Base-by-base conservation (phyloP, 2,888 invertebrate species). In the Meteorus cinctellus region DNA sequence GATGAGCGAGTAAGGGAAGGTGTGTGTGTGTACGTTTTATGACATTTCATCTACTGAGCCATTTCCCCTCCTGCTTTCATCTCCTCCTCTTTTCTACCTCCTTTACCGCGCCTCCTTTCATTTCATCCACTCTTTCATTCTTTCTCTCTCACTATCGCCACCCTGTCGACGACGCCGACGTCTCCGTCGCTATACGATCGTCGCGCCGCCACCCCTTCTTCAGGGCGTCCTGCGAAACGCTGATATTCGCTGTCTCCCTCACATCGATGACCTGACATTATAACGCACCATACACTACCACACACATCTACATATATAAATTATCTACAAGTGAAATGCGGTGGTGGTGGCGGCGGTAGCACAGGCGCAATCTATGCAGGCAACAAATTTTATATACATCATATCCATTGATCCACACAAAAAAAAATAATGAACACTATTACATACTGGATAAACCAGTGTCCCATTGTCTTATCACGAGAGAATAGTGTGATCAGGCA, bases 131-230 rank as follows among this genome's bases (percentile, higher is more conserved):
- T 78, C 60, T 63, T 75, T 51, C 55, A 67, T 29, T 65, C 70
- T 59, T 71, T 59, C 59, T 74, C 55, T n/a, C 63, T 41, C 67
- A 27, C 27, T 76, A 48, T 41, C 51, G 36, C 63, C 48, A 72
- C 75, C 29, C 75, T 65, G 66, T 78, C 72, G 78, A 74, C 78
- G 77, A 80, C 78, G 76, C 75, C 78, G 72, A 74, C 78, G 78
- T 78, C 80, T 79, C 77, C 80, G 80, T 79, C 79, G 78, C 78
- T 74, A 66, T 45, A 67, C 76, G 76, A 76, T 76, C 69, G 78
- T 78, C 79, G 79, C 81, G 81, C 80, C 81, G 77, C 81, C 78
- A 77, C 79, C 76, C 74, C 77, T 76, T 76, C 72, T 74, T 75
- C 75, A 62, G 60, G 60, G 62, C 59, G 71, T 63, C 73, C 68